Evolutionary conservation across 2,113 vertebrate genomes (phyloP).

Genomic region (Malurus alboscapulatus): DNA sequence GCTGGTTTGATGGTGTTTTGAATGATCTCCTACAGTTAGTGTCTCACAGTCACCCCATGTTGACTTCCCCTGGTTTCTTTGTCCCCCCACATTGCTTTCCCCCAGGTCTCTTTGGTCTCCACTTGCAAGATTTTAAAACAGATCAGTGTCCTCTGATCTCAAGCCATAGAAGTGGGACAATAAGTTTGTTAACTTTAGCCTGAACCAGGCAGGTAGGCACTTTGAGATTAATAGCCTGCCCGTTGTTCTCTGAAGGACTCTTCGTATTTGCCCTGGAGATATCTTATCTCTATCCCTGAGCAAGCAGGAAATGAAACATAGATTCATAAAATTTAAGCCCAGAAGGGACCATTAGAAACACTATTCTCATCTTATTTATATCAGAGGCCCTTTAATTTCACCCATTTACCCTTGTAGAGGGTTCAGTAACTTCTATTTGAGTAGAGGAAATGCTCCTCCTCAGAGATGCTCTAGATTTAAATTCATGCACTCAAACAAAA

Average conservation of each 20-base stretch:
- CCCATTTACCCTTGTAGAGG: constrained; percentile 40
- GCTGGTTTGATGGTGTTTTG: neutral
- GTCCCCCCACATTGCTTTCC: neutral
- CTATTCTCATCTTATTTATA: constrained; percentile 30
- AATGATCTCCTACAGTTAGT: neutral
- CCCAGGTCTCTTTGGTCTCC: neutral
- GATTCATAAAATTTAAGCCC: constrained; percentile 67
- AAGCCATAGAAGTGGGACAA: constrained; percentile 12
- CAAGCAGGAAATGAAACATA: constrained; percentile 66
- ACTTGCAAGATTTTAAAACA: neutral
- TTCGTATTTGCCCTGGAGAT: constrained; percentile 37
- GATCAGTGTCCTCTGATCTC: constrained; percentile 24
- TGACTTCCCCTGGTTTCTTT: neutral
- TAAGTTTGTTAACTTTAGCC: constrained; percentile 60
- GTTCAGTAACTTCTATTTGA: constrained; percentile 49
- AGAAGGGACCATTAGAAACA: constrained; percentile 52
- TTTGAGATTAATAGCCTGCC: constrained; percentile 52
- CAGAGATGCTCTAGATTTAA: constrained; percentile 14
- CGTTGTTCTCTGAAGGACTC: constrained; percentile 48
- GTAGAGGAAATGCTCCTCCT: constrained; percentile 22
- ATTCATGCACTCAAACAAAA: neutral
- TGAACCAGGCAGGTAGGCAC: constrained; percentile 46
- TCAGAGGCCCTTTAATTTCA: constrained; percentile 58
- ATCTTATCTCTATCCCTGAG: constrained; percentile 52
- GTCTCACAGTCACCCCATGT: neutral